Evolutionary conservation across 2,888 invertebrate genomes (phyloP).

Genomic region (Andrena bicolor): DNA sequence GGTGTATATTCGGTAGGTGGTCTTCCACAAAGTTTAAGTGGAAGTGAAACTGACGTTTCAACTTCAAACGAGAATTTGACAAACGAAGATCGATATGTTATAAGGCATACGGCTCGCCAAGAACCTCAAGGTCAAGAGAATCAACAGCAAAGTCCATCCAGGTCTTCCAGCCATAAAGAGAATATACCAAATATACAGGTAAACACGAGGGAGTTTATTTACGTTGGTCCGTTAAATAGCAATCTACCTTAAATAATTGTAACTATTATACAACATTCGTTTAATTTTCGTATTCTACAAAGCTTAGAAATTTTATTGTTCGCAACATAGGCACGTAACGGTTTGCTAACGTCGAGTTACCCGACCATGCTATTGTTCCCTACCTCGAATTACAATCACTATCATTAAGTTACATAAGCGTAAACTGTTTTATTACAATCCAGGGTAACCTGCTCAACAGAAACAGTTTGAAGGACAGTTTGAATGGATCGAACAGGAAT

Average conservation of each 20-base stretch:
- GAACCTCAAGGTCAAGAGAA: conserved; percentile 97
- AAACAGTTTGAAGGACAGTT: conserved; percentile 83
- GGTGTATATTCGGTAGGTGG: conserved; percentile 84
- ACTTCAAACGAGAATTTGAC: conserved; percentile 96
- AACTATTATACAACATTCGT: too few relatives aligned
- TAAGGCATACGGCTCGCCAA: conserved; percentile 92
- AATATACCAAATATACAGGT: conserved; percentile 84
- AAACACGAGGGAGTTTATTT: neutral
- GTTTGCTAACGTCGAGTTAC: conserved; percentile 19
- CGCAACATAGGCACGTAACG: neutral
- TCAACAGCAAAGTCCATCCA: conserved; percentile 87
- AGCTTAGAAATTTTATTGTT: conserved; percentile 8
- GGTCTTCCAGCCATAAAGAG: conserved; percentile 86
- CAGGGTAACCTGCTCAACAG: conserved; percentile 83
- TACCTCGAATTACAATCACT: conserved; percentile 27
- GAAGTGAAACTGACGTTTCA: conserved; percentile 95
- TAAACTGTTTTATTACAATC: conserved; percentile 54
- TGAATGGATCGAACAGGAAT: conserved; percentile 83
- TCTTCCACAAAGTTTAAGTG: conserved; percentile 92
- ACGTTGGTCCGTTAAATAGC: neutral
- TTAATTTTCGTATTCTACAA: neutral
- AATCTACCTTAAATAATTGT: neutral
- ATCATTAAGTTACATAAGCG: conserved; percentile 38
- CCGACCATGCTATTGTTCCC: conserved; percentile 26
- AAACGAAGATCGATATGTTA: conserved; percentile 93